These are phyloP conservation scores for Limnephilus rhombicus DNA, from an alignment of 2,888 invertebrate genomes.

Conservation along the genomic window DNA sequence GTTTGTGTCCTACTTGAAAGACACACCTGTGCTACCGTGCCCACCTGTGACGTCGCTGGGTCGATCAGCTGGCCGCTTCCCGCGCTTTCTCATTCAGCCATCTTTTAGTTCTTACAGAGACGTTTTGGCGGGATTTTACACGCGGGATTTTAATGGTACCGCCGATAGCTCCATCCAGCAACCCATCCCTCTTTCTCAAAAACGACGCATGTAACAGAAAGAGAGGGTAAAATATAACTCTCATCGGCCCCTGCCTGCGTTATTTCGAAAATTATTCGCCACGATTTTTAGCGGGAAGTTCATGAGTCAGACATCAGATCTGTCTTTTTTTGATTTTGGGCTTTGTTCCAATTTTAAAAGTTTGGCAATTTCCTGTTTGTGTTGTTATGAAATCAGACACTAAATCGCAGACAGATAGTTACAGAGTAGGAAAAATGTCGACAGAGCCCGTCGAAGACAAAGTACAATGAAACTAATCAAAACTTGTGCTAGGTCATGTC, in stretches of 20 bases:
- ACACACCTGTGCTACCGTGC: background rate
- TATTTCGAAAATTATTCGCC: background rate
- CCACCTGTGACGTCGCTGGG: constrained; percentile 1
- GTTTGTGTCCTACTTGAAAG: background rate
- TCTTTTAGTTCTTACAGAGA: background rate
- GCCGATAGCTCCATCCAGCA: background rate
- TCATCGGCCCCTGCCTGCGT: background rate
- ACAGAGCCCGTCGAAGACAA: background rate
- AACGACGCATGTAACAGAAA: background rate
- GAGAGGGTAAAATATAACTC: background rate
- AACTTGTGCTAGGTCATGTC: no score
- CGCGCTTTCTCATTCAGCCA: constrained; percentile 27
- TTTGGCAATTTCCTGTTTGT: background rate
- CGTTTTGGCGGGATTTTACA: constrained; percentile 16
- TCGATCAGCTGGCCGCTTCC: constrained; percentile 10
- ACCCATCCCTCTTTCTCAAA: background rate
- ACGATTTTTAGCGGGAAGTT: background rate
- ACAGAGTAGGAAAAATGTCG: background rate
- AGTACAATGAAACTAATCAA: background rate
- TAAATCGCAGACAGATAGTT: background rate
- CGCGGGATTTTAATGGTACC: background rate
- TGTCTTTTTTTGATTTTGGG: background rate
- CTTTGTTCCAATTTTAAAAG: background rate
- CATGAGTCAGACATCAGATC: background rate
- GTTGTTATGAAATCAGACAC: background rate